phyloP scores from a whole-genome alignment of 2,113 vertebrate species.

The Paramormyrops kingsleyae region DNA sequence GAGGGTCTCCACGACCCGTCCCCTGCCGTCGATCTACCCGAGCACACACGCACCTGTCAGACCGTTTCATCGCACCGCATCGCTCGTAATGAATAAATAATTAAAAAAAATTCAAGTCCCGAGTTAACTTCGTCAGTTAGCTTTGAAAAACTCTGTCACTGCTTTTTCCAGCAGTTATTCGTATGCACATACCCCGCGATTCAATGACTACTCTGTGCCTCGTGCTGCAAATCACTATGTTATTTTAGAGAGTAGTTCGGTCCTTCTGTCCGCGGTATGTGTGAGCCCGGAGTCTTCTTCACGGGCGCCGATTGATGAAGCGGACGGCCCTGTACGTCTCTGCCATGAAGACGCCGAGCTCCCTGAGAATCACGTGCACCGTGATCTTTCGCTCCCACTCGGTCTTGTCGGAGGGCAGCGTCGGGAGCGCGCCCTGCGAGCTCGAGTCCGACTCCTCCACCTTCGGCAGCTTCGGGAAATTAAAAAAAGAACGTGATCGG shows the following conservation, averaged over 20 bases:
- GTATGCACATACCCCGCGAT: neutral
- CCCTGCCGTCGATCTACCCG: no score
- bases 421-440: conserved; percentile 35
- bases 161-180: neutral
- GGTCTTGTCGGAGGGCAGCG: conserved; percentile 28
- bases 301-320: conserved; percentile 13
- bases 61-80: no score
- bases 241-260: neutral
- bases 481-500: neutral
- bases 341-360: conserved; percentile 63
- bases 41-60: no score
- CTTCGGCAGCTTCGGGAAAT: conserved; percentile 51
- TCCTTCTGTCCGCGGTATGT: neutral
- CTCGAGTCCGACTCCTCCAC: conserved; percentile 32
- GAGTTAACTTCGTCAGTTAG: no score
- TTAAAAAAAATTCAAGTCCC: no score
- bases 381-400: conserved; percentile 57
- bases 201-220: neutral
- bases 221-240: neutral
- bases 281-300: neutral
- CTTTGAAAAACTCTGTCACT: neutral
- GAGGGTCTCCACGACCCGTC: no score
- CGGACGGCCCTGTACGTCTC: conserved; percentile 50
- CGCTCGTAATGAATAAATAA: no score
- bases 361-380: conserved; percentile 58